Conservation (phyloP, 1,140 invertebrate genomes). For the Rhysida immarginata region DNA sequence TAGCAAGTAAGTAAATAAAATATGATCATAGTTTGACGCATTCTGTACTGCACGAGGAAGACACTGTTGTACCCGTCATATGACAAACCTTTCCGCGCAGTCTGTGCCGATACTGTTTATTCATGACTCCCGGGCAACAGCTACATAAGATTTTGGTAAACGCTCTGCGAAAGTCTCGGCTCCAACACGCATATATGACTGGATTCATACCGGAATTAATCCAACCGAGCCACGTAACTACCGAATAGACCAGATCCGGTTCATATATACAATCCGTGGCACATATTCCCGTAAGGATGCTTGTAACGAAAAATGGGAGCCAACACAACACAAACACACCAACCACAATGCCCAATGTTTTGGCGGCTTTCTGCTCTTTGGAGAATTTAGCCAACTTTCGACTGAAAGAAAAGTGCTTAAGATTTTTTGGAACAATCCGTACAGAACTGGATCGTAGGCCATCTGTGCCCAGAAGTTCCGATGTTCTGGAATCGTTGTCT, state of each 20-base stretch:
- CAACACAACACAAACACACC: constrained; percentile 98
- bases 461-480: not conserved
- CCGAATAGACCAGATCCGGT: constrained; percentile 74
- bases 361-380: constrained; percentile 39
- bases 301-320: constrained; percentile 96
- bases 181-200: constrained; percentile 94
- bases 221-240: constrained; percentile 97
- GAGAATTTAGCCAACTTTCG: constrained; percentile 68
- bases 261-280: constrained; percentile 60
- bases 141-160: constrained; percentile 15
- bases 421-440: constrained; percentile 21
- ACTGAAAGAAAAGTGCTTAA: constrained; percentile 74
- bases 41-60: constrained; percentile 6
- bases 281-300: constrained; percentile 80
- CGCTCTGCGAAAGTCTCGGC: constrained; percentile 55
- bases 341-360: constrained; percentile 44
- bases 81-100: not conserved
- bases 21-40: constrained; percentile 9
- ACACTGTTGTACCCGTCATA: constrained; percentile 1
- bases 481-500: not conserved
- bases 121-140: constrained; percentile 9
- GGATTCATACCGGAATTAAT: constrained; percentile 97
- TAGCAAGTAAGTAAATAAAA: too few species aligned
- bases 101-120: not conserved
- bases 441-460: not conserved